Conservation (phyloP, 2,113 vertebrate species). For the Lycocorax pyrrhopterus region DNA sequence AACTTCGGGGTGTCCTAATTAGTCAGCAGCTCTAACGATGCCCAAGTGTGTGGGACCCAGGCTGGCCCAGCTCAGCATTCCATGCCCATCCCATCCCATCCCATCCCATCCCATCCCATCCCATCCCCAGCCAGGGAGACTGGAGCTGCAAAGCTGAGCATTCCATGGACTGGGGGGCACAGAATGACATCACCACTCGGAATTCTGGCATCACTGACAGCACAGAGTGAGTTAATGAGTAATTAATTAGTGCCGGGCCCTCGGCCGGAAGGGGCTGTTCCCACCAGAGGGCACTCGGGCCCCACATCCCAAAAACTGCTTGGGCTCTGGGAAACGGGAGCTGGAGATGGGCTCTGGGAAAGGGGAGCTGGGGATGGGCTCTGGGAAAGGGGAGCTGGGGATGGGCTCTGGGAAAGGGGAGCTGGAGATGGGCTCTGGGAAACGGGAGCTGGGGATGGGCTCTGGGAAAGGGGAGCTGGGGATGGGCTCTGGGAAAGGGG, state of each 20-base stretch:
- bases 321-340: background rate
- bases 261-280: background rate
- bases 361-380: background rate
- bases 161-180: background rate
- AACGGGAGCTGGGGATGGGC: background rate
- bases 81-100: background rate
- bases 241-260: background rate
- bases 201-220: background rate
- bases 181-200: rapidly evolving
- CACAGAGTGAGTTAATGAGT: background rate
- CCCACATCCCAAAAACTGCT: background rate
- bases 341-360: background rate
- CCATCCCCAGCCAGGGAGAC: background rate
- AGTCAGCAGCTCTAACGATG: background rate
- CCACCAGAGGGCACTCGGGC: slow-evolving; percentile 46
- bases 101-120: background rate
- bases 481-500: background rate
- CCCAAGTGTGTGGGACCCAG: background rate
- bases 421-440: background rate
- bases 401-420: background rate
- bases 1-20: background rate
- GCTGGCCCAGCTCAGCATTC: background rate
- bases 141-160: background rate
- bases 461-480: background rate
- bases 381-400: too few relatives aligned